Percentiles rank a stretch among this genome's conserved stretches.
Conservation (phyloP, 2,113 vertebrate genomes). For the Phalacrocorax aristotelis region DNA sequence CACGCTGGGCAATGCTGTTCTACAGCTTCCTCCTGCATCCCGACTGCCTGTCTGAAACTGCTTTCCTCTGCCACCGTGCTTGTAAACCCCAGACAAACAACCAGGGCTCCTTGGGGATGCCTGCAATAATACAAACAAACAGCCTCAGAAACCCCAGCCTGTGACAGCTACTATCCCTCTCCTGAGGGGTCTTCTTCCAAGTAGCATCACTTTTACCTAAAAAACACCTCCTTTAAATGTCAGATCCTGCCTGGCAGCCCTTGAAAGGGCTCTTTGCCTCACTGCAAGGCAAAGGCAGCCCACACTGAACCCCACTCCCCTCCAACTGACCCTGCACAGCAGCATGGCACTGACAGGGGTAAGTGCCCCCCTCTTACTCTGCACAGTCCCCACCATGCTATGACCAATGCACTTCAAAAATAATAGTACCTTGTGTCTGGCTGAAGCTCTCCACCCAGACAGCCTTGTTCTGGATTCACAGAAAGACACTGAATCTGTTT, state of each 20-base stretch:
- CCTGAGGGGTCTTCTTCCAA: background rate
- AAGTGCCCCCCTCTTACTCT: background rate
- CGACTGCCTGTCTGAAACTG: background rate
- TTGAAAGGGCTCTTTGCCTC: background rate
- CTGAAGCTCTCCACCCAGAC: background rate
- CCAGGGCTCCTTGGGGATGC: background rate
- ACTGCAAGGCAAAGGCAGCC: background rate
- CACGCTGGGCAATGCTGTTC: background rate
- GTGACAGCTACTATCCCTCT: background rate
- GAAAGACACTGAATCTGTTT: background rate
- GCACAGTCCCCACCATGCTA: background rate
- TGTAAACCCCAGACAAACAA: background rate
- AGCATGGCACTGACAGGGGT: fast-evolving
- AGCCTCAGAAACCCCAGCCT: background rate
- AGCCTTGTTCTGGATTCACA: background rate
- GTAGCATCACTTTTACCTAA: background rate
- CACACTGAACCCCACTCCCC: background rate
- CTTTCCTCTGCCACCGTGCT: background rate
- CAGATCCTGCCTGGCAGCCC: background rate
- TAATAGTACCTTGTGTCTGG: background rate
- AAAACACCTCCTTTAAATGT: background rate
- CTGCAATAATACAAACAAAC: background rate
- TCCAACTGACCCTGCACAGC: fast-evolving
- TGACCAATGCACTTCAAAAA: background rate
- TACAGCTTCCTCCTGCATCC: background rate